Evolutionary conservation across 1,140 invertebrate genomes (phyloP).

Genomic region (Drosophila sucinea): DNA sequence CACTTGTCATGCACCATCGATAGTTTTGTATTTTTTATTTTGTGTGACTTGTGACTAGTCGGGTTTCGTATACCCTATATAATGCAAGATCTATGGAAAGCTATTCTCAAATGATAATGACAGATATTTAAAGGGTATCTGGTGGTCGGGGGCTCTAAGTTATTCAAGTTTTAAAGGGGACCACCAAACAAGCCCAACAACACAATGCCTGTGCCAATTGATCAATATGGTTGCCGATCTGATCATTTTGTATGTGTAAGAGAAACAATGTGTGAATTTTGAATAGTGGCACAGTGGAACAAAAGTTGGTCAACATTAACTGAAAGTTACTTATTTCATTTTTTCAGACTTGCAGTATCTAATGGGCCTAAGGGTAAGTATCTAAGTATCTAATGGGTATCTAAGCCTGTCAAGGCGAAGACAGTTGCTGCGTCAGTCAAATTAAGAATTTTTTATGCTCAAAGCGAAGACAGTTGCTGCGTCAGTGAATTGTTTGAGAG

Average conservation of each 20-base stretch:
- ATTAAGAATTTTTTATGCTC: too few species aligned
- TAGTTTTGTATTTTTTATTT: not conserved
- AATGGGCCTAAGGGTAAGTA: too few species aligned
- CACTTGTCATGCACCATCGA: constrained; percentile 57
- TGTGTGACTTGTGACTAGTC: too few species aligned
- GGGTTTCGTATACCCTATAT: not conserved
- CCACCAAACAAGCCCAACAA: constrained; percentile 37
- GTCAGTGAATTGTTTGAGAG: not conserved
- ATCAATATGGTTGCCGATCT: constrained; percentile 31
- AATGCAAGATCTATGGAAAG: not conserved
- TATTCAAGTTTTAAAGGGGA: constrained; percentile 21
- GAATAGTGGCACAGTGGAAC: constrained; percentile 35
- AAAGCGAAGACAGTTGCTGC: not conserved
- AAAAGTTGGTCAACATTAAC: not conserved
- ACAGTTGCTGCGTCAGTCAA: not conserved
- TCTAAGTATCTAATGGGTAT: too few species aligned
- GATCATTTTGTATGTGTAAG: constrained; percentile 39
- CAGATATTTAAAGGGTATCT: not conserved
- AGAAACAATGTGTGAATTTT: constrained; percentile 48
- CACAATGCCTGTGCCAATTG: constrained; percentile 51
- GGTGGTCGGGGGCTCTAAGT: not conserved
- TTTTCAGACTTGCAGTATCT: too few species aligned
- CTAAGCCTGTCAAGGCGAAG: not conserved
- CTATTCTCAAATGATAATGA: not conserved
- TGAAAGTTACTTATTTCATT: not conserved